Percentiles rank a stretch among this genome's conserved stretches.
These are phyloP conservation scores for Agriopis aurantiaria DNA, from an alignment of 2,888 invertebrate genomes.

Conservation along the genomic window DNA sequence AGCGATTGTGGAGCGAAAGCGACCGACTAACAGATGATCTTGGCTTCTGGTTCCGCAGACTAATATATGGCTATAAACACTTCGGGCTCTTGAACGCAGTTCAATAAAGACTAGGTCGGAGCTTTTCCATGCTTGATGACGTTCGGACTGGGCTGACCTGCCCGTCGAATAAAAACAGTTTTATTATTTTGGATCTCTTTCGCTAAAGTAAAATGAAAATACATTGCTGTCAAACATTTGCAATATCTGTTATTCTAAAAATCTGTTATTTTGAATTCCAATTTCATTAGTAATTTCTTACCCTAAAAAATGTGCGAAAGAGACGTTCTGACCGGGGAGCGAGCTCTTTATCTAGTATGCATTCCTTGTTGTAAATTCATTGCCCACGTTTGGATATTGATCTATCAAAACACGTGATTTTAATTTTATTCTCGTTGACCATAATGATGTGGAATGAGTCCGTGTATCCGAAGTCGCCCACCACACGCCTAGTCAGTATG, in stretches of 20 bases:
- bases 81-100: not conserved
- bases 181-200: too few species aligned
- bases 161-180: not conserved
- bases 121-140: not conserved
- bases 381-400: not conserved
- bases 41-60: not conserved
- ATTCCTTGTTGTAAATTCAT: not conserved
- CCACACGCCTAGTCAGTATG: conserved; percentile 11
- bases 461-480: conserved; percentile 6
- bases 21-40: conserved; percentile 1
- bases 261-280: too few species aligned
- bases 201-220: too few species aligned
- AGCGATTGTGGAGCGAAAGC: conserved; percentile 15
- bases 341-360: too few species aligned
- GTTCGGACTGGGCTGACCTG: not conserved
- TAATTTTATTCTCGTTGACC: not conserved
- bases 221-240: too few species aligned
- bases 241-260: too few species aligned
- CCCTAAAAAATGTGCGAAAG: too few species aligned
- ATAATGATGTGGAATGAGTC: not conserved
- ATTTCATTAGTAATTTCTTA: too few species aligned
- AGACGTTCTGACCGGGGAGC: too few species aligned
- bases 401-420: not conserved
- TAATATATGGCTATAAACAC: not conserved
- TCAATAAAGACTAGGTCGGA: not conserved